Percentiles rank a stretch among this genome's conserved stretches.
Conservation (phyloP, 1,140 invertebrate genomes). For the Propsilocerus akamusi region DNA sequence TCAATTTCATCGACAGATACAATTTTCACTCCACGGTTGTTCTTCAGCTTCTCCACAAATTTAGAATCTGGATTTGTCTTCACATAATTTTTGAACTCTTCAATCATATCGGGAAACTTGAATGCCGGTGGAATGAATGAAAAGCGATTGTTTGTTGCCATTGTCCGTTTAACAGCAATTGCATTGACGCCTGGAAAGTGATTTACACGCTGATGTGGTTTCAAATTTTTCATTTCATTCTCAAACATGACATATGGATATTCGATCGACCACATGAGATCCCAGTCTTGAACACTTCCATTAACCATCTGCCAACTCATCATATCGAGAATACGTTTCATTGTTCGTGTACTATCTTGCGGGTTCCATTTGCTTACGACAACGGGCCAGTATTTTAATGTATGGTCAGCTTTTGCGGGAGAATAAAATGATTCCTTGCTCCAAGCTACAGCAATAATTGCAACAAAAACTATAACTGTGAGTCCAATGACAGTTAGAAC, state of each 20-base stretch:
- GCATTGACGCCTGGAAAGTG: constrained; percentile 90
- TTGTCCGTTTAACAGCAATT: constrained; percentile 85
- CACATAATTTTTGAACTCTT: constrained; percentile 52
- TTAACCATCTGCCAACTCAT: no score
- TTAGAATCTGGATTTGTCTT: constrained; percentile 41
- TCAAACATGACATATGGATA: constrained; percentile 60
- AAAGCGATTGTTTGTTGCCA: constrained; percentile 59
- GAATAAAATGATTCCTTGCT: no score
- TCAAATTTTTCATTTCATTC: constrained; percentile 37
- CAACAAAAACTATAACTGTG: no score
- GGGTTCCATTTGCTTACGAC: no score
- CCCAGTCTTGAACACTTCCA: no score
- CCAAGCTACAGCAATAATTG: no score
- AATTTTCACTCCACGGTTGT: constrained; percentile 75
- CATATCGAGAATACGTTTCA: no score
- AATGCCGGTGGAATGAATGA: constrained; percentile 74
- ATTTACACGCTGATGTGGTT: constrained; percentile 73
- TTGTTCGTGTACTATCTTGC: no score
- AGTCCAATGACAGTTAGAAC: no score
- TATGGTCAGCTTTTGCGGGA: no score
- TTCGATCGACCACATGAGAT: constrained; percentile 82
- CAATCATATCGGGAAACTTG: constrained; percentile 59
- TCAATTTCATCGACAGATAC: constrained; percentile 49
- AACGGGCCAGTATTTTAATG: no score
- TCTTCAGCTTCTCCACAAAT: constrained; percentile 87